Base-by-base conservation (phyloP, 2,888 invertebrate species). In the Ashinkailepas kermadecensis region DNA sequence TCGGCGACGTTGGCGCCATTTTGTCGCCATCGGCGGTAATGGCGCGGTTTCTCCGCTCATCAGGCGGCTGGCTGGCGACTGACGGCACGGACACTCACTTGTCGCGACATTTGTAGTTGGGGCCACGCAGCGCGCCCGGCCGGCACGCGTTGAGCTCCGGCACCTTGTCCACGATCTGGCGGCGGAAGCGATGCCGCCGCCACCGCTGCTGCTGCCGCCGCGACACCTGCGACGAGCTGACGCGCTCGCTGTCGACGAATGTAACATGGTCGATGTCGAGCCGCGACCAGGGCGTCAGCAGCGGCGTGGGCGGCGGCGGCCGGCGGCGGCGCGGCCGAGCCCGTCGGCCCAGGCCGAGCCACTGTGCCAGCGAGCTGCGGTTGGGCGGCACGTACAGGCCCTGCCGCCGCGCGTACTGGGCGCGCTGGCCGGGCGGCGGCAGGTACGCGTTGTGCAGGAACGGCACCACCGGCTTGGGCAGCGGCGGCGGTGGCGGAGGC, bases 81-180 rank as follows among this genome's bases (percentile, higher is more conserved):
- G 70, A 54, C 70, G 59, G 12, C 59, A 59, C 11, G 39, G 70
- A 54, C 21, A 81, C 81, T 81, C 78, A 83, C 80, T 82, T 83
- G 54, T 82, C 82, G 9, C 84, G 81, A 67, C 84, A 84, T 67
- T 84, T 83, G 82, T 82, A 83, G 81, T 84, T 84, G 81, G 82
- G 83, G 74, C 83, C 84, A 64, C 83, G 81, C 81, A 83, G 82
- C 39, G 84, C 83, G 15, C 84, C 84, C 21, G 84, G 83, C 62
- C 82, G 81, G 78, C 84, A 84, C 64, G 82, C 80, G 80, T 82
- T 83, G 56, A 84, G 82, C 25, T 82, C 65, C 12, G 84, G 84
- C 10, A 74, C 74, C 21, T 56, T 21, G 54, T 56, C 18, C 21
- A 56, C 18, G 54, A 74, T 56, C 54, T 74, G 74, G 18, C 74